Base-by-base conservation (phyloP, 1,140 invertebrate species). In the Drosophila carrolli region DNA sequence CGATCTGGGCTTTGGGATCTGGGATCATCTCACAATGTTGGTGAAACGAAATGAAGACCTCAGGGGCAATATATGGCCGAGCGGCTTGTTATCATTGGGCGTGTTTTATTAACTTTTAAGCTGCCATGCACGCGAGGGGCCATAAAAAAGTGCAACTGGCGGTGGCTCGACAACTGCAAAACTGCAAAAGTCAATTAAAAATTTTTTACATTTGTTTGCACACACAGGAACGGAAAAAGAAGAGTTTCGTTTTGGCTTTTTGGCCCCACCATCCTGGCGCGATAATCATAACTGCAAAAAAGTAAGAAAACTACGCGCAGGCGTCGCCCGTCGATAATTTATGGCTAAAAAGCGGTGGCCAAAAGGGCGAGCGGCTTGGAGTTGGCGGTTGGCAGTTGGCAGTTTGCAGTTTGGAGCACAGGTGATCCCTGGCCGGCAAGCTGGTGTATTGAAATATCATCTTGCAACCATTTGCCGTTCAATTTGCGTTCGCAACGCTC, bases 91-190 rank as follows among this genome's bases (percentile, higher is more conserved):
- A 89, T 89, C 84, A 89, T 89, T 89, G 84, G 84, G 84, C 84
- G 84, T 89, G 84, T 89, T 89, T 89, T 89, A 89, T 89, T 89
- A 89, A 89, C 84, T 89, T 89, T 89, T 89, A 89, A 89, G 84
- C 84, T 84, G 84, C 76, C 68, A 81, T 89, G 74, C 84, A 88
- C 84, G 84, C 84, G 81, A 89, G 84, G 66, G 77, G 84, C 84
- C 84, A 89, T 89, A 89, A 89, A 84, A 84, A 86, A 89, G 85
- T 89, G 84, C 84, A 89, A 84, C 84, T 89, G 81, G 60, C 71
- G 81, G 78, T 58, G 62, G 76, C 77, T 61, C 70, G 29, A 27
- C 19, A 48, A 48, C 46, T 27, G 46, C 47, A 46, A 67, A 23
- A 23, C 23, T 23, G 80, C 84, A 89, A 89, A 88, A 89, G 84